Base-by-base conservation (phyloP, 2,797 vertebrate species). In the Kryptolebias ocellatus region DNA sequence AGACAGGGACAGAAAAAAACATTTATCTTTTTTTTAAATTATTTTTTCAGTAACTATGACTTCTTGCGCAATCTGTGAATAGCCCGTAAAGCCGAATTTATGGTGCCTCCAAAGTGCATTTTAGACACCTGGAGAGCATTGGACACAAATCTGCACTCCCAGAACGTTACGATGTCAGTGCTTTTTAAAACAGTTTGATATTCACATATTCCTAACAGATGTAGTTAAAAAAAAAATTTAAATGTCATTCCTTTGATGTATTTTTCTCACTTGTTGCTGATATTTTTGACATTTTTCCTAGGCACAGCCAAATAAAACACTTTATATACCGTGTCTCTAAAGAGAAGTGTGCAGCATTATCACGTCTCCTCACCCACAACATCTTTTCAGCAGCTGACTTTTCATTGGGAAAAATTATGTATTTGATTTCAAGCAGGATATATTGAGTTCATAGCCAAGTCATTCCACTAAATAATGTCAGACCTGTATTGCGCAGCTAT, bases 1-100 rank as follows among this genome's bases (percentile, higher is more conserved):
- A 76, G 24, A 14, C 24, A 79, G 31, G 44, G 11, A 10, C 5
- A 5, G 78, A 24, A 53, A 66, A 39, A 6, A 51, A 51, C 14
- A n/a, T 5, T 0, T 27, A 7, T 64, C 16, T 0, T 24, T 24
- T 24, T 24, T 24, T 24, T 24, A 24, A 24, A 24, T 24, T 24
- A 24, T 24, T 44, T 58, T 39, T 37, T 49, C 28, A 65, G 5
- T n/a, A 27, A 44, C 18, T 44, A 53, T 10, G 7, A 11, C n/a
- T 11, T 58, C 18, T 31, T 58, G 6, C 6, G 17, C 39, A 14
- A 5, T 28, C 59, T 47, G 31, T 17, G 24, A 49, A 60, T 29
- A 58, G 62, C 29, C 24, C 52, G 24, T 31, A 45, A 60, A 28
- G 29, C 4, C 28, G 24, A 37, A 34, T 54, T 45, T 51, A 50